Evolutionary conservation across 64 coral and sea anemone species (phyloP).

Genomic region (Montipora capricornis): DNA sequence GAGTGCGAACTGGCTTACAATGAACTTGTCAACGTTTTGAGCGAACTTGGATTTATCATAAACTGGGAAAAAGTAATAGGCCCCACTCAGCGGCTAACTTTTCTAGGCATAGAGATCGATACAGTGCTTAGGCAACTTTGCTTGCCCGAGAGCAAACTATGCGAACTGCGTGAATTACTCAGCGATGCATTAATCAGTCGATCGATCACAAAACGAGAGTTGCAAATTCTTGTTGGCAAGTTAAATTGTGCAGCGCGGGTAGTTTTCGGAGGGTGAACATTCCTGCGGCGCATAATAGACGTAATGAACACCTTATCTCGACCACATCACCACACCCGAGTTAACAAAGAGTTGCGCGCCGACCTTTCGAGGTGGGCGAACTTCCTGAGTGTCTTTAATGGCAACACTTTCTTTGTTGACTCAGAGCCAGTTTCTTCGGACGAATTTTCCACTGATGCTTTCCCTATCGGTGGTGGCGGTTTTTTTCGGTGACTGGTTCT

Average conservation of each 20-base stretch:
- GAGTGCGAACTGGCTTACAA: constrained; percentile 37
- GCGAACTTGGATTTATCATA: constrained; percentile 34
- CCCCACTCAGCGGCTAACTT: constrained; percentile 50
- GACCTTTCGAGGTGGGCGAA: neutral
- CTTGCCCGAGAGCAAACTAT: constrained; percentile 61
- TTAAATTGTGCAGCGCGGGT: no score
- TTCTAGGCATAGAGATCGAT: constrained; percentile 69
- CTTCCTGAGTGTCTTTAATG: neutral
- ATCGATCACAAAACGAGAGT: constrained; percentile 20
- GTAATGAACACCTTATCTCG: constrained; percentile 23
- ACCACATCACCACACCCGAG: neutral
- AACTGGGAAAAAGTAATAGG: constrained; percentile 21
- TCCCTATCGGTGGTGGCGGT: no score
- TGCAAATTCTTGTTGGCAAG: constrained; percentile 59
- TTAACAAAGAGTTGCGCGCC: no score
- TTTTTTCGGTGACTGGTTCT: constrained; percentile 9
- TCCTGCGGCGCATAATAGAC: constrained; percentile 55
- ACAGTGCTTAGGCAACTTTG: constrained; percentile 22
- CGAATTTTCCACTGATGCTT: no score
- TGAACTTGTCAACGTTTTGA: constrained; percentile 45
- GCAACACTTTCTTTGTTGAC: no score
- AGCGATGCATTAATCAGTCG: constrained; percentile 5
- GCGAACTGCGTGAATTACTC: constrained; percentile 38
- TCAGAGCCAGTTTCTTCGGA: no score
- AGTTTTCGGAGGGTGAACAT: no score